Conservation (phyloP, 2,113 vertebrate species). For the Megaleporinus macrocephalus region DNA sequence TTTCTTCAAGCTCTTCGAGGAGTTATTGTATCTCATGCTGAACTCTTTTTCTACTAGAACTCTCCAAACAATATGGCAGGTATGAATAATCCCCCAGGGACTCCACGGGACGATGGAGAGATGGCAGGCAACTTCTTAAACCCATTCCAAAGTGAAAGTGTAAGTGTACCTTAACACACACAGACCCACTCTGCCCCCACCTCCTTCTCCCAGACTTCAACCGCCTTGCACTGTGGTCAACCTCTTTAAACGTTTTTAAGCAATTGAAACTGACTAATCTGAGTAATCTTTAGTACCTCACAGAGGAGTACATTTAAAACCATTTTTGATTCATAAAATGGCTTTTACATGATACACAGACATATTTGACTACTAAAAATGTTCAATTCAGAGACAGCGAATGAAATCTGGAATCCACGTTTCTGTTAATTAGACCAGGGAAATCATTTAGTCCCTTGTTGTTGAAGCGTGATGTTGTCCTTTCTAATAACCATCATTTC, state of each 20-base stretch:
- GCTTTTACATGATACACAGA: too few species aligned
- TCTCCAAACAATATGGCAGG: constrained; percentile 90
- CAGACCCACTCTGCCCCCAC: background rate
- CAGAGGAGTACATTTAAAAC: too few species aligned
- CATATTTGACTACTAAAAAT: too few species aligned
- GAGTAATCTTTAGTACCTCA: too few species aligned
- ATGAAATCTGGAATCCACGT: too few species aligned
- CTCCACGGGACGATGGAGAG: constrained; percentile 88
- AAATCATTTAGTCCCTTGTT: too few species aligned
- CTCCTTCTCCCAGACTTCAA: background rate
- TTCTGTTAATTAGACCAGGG: too few species aligned
- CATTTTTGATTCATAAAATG: too few species aligned
- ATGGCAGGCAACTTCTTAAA: constrained; percentile 91
- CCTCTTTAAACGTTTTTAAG: background rate
- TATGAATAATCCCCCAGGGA: constrained; percentile 89
- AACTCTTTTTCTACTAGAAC: constrained; percentile 70
- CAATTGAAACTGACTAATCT: too few species aligned
- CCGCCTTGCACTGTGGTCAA: background rate
- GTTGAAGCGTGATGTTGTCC: too few species aligned
- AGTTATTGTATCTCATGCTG: background rate
- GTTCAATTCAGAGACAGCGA: too few species aligned
- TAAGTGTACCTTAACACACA: constrained; percentile 74
- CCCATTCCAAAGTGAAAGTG: constrained; percentile 94
- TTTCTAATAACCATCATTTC: too few species aligned
- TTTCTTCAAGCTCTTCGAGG: background rate